phyloP scores from a whole-genome alignment of 1,140 invertebrate species.

The Bombyx mandarina region DNA sequence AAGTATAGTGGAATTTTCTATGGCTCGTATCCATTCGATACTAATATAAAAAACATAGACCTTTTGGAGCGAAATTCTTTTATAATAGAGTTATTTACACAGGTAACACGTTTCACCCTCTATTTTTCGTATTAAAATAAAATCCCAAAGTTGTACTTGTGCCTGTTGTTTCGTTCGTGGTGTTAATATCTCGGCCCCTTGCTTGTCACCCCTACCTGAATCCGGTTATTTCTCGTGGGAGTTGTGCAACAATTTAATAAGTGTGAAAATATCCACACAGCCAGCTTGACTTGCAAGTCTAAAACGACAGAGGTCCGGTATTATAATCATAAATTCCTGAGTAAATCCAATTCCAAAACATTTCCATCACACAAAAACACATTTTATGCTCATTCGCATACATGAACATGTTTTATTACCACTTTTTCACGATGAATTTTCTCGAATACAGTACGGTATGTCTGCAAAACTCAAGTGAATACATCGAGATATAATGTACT shows the following conservation, averaged over 20 bases:
- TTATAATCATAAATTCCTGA: no score
- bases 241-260: conserved; percentile 38
- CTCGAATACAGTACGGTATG: not conserved
- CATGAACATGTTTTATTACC: no score
- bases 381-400: no score
- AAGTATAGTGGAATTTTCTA: no score
- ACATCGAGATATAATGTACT: no score
- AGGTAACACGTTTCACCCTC: no score
- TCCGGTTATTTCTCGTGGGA: conserved; percentile 51
- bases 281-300: not conserved
- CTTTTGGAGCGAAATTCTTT: no score
- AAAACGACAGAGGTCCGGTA: not conserved
- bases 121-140: not conserved
- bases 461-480: not conserved
- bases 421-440: no score
- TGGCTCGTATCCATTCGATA: no score
- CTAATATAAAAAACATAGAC: no score
- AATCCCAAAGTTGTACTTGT: not conserved
- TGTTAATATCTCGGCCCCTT: conserved; percentile 24
- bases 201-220: conserved; percentile 31
- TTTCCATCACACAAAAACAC: no score
- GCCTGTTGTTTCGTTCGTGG: conserved; percentile 12
- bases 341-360: no score
- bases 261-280: conserved; percentile 27
- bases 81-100: not conserved